Conservation (phyloP, 1,140 invertebrate genomes). For the Cydia pomonella region DNA sequence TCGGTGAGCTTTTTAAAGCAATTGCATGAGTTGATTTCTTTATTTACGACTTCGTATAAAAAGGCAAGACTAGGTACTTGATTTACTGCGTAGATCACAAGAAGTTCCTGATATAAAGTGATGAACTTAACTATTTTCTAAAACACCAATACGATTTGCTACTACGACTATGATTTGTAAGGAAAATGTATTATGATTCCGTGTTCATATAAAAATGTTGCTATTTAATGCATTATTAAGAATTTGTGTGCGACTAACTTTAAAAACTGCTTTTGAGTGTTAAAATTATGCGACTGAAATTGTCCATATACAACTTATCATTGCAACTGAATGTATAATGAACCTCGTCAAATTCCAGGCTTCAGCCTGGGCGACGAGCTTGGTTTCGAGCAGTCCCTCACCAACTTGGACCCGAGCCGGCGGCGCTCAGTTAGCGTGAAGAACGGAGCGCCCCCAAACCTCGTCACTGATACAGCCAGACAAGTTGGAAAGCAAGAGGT, state of each 20-base stretch:
- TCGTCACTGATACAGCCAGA: constrained; percentile 54
- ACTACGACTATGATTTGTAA: no score
- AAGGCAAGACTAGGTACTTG: neutral
- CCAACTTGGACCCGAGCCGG: constrained; percentile 85
- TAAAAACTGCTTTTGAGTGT: no score
- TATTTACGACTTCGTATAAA: neutral
- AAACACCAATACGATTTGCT: no score
- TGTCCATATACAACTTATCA: neutral
- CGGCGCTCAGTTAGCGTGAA: constrained; percentile 84
- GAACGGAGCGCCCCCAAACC: constrained; percentile 74
- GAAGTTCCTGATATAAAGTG: neutral
- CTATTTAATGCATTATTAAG: no score
- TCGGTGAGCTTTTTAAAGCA: neutral
- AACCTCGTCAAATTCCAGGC: constrained; percentile 79
- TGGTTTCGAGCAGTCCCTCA: constrained; percentile 89
- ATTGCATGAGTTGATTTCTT: neutral
- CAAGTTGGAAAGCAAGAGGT: constrained; percentile 68
- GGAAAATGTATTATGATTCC: no score
- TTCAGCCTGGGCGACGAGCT: constrained; percentile 92
- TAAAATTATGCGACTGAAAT: no score
- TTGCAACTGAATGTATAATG: neutral
- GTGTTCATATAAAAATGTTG: no score
- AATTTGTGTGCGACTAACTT: no score
- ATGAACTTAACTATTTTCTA: neutral
- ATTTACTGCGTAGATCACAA: neutral